A percentile compares a stretch with the other conserved stretches of the same genome.
Evolutionary conservation across 1,140 invertebrate species (phyloP).

Genomic region (Pararge aegeria): DNA sequence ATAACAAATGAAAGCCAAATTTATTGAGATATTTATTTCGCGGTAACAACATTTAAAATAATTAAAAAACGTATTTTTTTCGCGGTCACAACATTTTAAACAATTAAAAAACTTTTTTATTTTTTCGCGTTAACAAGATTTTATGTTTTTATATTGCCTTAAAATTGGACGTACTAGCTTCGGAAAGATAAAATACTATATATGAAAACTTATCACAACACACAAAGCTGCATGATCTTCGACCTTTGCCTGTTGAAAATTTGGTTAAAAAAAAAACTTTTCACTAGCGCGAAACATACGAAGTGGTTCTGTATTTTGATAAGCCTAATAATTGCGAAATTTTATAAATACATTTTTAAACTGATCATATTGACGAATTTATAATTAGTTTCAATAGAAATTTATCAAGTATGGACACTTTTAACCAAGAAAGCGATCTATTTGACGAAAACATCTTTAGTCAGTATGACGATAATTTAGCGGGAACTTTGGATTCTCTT

Average conservation of each 20-base stretch:
- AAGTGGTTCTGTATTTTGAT: background rate
- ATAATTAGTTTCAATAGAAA: background rate
- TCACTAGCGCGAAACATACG: background rate
- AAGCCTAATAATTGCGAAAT: background rate
- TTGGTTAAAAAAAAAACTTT: background rate
- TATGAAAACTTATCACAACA: background rate
- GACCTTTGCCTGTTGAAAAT: background rate
- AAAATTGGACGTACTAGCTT: too few relatives aligned
- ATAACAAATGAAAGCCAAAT: too few relatives aligned
- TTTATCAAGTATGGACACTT: background rate
- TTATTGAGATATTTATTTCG: too few relatives aligned
- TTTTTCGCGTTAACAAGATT: too few relatives aligned
- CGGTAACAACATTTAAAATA: too few relatives aligned
- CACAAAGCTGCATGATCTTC: background rate
- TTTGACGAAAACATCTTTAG: slow-evolving; percentile 31
- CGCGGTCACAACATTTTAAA: too few relatives aligned
- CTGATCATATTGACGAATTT: background rate
- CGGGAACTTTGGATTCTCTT: background rate
- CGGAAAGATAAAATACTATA: too few relatives aligned
- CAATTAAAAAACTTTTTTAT: too few relatives aligned
- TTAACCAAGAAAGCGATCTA: background rate
- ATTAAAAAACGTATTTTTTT: too few relatives aligned
- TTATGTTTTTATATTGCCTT: too few relatives aligned
- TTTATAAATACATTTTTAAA: background rate
- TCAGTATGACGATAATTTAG: slow-evolving; percentile 44